phyloP scores from a whole-genome alignment of 1,140 invertebrate genomes.

The Rhagoletis pomonella region DNA sequence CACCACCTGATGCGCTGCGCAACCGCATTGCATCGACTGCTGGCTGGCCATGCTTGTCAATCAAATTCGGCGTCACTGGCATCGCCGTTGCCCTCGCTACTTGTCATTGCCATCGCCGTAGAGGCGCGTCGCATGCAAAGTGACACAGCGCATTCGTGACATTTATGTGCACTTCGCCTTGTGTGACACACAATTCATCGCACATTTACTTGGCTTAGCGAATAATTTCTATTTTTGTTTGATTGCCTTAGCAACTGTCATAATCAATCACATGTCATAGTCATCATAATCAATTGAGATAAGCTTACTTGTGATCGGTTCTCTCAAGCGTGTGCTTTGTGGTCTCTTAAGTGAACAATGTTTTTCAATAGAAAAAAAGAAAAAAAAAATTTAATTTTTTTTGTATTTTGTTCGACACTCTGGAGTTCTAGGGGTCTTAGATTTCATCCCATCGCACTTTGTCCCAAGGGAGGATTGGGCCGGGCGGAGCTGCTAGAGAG shows the following conservation, averaged over 20 bases:
- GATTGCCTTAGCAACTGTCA: conserved; percentile 21
- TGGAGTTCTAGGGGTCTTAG: too few relatives aligned
- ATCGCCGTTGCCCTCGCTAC: conserved; percentile 3
- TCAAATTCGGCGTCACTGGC: conserved; percentile 24
- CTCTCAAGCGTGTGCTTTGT: neutral
- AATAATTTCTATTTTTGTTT: neutral
- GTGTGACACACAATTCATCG: neutral
- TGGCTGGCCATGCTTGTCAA: conserved; percentile 45
- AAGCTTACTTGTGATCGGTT: neutral
- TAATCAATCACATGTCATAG: conserved; percentile 7
- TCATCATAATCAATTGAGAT: conserved; percentile 26
- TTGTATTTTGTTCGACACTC: too few relatives aligned
- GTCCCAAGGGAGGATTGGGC: too few relatives aligned
- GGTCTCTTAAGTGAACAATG: too few relatives aligned
- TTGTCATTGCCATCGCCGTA: neutral
- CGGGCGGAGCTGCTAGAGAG: too few relatives aligned
- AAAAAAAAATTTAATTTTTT: too few relatives aligned
- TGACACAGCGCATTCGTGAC: neutral
- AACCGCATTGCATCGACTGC: neutral
- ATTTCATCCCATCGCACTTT: too few relatives aligned
- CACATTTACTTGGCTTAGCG: neutral
- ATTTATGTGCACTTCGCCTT: neutral
- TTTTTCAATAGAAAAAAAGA: too few relatives aligned
- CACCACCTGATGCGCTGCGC: neutral
- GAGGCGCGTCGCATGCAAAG: conserved; percentile 38